These are phyloP conservation scores for Pedetes capensis DNA, from an alignment of 2,113 vertebrate genomes.

Conservation along the genomic window DNA sequence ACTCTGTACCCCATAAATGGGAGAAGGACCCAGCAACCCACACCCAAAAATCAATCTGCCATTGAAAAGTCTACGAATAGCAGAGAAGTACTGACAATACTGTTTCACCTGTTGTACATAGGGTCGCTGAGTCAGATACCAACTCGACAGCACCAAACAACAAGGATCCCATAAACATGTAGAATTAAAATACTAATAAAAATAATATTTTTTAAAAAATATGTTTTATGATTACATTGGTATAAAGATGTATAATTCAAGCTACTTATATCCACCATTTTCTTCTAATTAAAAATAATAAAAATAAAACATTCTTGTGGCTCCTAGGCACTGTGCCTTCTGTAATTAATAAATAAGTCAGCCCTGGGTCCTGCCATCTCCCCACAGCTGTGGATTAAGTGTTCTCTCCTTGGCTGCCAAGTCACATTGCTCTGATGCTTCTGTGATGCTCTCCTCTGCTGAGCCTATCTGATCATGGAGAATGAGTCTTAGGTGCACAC, in stretches of 20 bases:
- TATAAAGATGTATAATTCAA: background rate
- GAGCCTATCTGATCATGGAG: background rate
- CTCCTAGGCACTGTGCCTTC: background rate
- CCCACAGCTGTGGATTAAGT: background rate
- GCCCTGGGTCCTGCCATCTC: background rate
- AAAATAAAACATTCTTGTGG: background rate
- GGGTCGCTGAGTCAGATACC: too few relatives aligned
- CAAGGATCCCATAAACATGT: too few relatives aligned
- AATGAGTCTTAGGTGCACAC: background rate
- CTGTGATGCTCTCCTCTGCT: background rate
- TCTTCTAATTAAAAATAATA: background rate
- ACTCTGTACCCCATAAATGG: too few relatives aligned
- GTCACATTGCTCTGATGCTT: constrained; percentile 5
- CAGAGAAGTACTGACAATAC: too few relatives aligned
- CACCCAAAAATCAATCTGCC: too few relatives aligned
- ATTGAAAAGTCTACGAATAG: too few relatives aligned
- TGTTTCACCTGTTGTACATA: too few relatives aligned
- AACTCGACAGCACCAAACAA: too few relatives aligned
- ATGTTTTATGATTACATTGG: background rate
- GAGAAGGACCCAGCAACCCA: too few relatives aligned
- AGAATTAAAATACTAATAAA: too few relatives aligned
- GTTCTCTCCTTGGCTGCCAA: background rate
- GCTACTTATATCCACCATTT: background rate
- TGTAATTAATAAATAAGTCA: constrained; percentile 2
- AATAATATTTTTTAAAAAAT: background rate